Percentiles rank a stretch among this genome's conserved stretches.
Conservation (phyloP, 2,888 invertebrate species). For the Prostheceraeus crozeri region DNA sequence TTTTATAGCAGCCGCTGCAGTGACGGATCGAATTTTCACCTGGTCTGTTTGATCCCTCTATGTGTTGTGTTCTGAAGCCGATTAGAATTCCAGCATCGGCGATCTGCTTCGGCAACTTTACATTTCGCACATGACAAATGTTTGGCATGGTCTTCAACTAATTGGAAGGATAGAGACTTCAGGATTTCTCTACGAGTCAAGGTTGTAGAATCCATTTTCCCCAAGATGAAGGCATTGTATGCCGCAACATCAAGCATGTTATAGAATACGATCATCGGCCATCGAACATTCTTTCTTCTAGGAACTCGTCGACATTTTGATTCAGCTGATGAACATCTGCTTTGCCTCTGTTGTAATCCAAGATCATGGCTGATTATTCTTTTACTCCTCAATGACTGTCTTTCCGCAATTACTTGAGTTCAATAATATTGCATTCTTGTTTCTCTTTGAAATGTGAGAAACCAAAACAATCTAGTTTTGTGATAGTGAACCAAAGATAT, state of each 20-base stretch:
- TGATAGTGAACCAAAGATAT: constrained; percentile 4
- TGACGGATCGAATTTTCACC: too few species aligned
- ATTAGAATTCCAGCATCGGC: background rate
- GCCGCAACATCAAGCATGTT: constrained; percentile 17
- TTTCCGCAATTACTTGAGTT: constrained; percentile 14
- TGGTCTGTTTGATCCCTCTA: too few species aligned
- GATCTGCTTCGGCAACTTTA: background rate
- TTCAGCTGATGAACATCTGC: constrained; percentile 11
- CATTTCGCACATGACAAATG: constrained; percentile 1
- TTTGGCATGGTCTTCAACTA: constrained; percentile 4
- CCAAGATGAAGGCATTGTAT: background rate
- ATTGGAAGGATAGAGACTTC: background rate
- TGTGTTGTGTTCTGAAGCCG: background rate
- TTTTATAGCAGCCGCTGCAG: too few species aligned
- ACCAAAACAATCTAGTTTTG: constrained; percentile 9
- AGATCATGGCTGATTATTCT: constrained; percentile 3
- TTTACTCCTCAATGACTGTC: background rate
- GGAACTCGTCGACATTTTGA: constrained; percentile 9
- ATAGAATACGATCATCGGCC: constrained; percentile 16
- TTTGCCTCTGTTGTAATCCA: constrained; percentile 18
- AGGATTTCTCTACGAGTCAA: constrained; percentile 4
- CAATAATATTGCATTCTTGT: constrained; percentile 12
- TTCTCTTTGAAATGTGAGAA: constrained; percentile 17
- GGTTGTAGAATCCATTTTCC: constrained; percentile 1
- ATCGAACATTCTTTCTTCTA: constrained; percentile 16